Base-by-base conservation (phyloP, 2,113 vertebrate species). In the Danionella cerebrum region DNA sequence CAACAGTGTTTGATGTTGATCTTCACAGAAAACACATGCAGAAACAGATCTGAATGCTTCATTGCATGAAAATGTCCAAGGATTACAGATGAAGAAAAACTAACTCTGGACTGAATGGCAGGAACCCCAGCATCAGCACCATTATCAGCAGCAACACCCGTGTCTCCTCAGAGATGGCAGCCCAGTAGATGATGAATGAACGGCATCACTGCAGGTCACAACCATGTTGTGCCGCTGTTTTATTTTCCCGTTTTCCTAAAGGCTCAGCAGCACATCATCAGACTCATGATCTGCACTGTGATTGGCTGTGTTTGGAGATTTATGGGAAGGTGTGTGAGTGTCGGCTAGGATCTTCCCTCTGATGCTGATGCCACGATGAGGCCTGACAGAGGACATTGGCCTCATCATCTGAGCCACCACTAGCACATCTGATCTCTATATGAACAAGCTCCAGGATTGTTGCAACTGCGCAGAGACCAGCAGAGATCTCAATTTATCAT, bases 271-370 rank as follows among this genome's bases (percentile, higher is more conserved):
- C 47, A 25, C 7, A 63, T 62, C 58, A 62, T 63, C 59, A 63
- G 59, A 3, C 18, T 45, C 42, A 48, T 47, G 29, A 22, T 47
- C 29, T 1, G 13, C 7, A 3, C 42, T 35, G 44, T 50, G 45
- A 71, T 68, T 65, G 66, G 65, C 52, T 63, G 44, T 13, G 21
- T 70, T 68, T 59, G 60, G 63, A 72, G 50, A 78, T 69, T 75
- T 55, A 76, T 82, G 70, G 74, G 57, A 80, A 67, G 48, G 67
- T 58, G 69, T 72, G 65, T 69, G 53, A 41, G 57, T 68, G 66
- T 53, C 54, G 44, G 27, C 63, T 59, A 51, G 65, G 31, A 71
- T 70, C 54, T 38, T 39, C 51, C 19, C 60, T 64, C 29, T 69
- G 64, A 19, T 41, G 51, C 50, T 71, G 53, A 67, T 62, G 63